These are phyloP conservation scores for Hyles lineata DNA, from an alignment of 2,888 invertebrate genomes.

Conservation along the genomic window DNA sequence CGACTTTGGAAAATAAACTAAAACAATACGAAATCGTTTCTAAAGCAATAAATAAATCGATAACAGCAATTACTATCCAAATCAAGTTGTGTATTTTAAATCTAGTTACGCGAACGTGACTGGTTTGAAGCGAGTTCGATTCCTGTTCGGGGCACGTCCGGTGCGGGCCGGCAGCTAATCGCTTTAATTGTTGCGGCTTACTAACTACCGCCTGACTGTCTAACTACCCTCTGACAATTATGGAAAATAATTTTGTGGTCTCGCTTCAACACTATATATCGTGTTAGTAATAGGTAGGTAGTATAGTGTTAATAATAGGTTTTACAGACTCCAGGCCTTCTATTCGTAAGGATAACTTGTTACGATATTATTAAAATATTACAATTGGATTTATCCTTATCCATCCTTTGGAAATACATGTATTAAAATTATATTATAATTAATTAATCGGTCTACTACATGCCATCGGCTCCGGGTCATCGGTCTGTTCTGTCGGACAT, in stretches of 20 bases:
- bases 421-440: too few relatives aligned
- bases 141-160: conserved; percentile 13
- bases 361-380: too few relatives aligned
- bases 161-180: neutral
- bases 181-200: neutral
- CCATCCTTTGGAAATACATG: too few relatives aligned
- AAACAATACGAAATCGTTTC: neutral
- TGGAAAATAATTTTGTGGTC: neutral
- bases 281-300: too few relatives aligned
- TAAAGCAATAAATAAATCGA: neutral
- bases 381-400: too few relatives aligned
- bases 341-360: too few relatives aligned
- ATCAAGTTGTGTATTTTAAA: neutral
- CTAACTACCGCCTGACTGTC: neutral
- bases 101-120: neutral
- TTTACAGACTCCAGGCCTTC: neutral
- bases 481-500: too few relatives aligned
- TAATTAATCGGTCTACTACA: too few relatives aligned
- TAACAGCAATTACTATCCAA: neutral
- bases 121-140: neutral
- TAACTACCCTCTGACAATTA: neutral
- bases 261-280: neutral
- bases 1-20: neutral
- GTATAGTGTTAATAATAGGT: too few relatives aligned
- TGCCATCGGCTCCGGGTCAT: too few relatives aligned